Percentiles rank a stretch among this genome's conserved stretches.
phyloP scores from a whole-genome alignment of 2,113 vertebrate genomes.

The Terrapene triunguis region DNA sequence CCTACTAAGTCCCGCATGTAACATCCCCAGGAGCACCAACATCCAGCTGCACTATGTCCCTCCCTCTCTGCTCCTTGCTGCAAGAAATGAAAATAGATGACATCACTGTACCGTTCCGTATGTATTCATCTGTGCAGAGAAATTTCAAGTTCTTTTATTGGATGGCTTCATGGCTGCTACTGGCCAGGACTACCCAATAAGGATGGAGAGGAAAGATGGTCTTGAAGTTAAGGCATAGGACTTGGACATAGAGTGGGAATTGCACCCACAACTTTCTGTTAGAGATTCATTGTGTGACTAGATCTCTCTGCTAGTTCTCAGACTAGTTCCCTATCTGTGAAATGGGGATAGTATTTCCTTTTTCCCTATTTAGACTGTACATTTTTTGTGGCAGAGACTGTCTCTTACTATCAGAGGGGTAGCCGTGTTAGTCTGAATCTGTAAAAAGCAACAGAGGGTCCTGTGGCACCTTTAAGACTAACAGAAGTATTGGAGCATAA shows the following conservation, averaged over 20 bases:
- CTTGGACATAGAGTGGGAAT: not conserved
- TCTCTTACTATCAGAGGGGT: not conserved
- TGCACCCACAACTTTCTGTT: not conserved
- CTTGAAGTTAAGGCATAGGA: not conserved
- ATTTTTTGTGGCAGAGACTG: not conserved
- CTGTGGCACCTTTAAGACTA: too few species aligned
- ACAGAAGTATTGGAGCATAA: too few species aligned
- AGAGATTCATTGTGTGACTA: not conserved
- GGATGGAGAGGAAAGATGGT: not conserved
- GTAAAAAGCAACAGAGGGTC: too few species aligned
- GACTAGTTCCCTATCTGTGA: not conserved
- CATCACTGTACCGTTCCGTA: accelerated
- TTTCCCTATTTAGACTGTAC: not conserved
- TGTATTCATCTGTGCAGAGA: not conserved
- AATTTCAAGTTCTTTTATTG: not conserved
- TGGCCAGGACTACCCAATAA: not conserved
- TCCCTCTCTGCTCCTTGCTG: not conserved
- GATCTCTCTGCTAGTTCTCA: not conserved
- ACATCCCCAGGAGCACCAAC: not conserved
- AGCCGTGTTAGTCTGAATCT: too few species aligned
- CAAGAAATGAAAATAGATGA: not conserved
- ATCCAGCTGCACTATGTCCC: accelerated
- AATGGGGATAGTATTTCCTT: not conserved
- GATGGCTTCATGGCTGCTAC: not conserved
- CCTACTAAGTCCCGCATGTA: accelerated